Evolutionary conservation across 2,113 vertebrate genomes (phyloP).

Genomic region (Amia ocellicauda): DNA sequence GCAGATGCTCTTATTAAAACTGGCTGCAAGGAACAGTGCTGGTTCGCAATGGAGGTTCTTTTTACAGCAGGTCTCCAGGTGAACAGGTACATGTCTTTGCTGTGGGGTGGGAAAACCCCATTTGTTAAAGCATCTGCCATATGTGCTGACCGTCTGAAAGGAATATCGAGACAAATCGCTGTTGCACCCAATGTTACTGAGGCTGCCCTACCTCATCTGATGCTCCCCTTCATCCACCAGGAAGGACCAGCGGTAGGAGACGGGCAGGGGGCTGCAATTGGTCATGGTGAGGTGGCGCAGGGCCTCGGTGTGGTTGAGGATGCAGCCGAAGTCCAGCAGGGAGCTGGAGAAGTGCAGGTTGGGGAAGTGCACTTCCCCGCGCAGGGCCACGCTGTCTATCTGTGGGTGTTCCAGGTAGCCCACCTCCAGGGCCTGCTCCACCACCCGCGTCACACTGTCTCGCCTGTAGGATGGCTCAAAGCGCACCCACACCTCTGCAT

Average conservation of each 20-base stretch:
- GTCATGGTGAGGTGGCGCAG: constrained; percentile 58
- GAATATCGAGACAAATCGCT: too few relatives aligned
- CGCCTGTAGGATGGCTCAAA: constrained; percentile 68
- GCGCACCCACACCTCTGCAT: constrained; percentile 62
- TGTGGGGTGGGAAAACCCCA: too few relatives aligned
- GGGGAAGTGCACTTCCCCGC: constrained; percentile 73
- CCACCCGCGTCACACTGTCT: constrained; percentile 48
- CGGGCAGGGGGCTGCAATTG: constrained; percentile 71
- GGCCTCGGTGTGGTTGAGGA: constrained; percentile 67
- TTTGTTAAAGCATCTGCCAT: too few relatives aligned
- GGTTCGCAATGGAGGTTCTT: too few relatives aligned
- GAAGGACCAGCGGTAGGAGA: constrained; percentile 78
- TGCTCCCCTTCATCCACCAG: constrained; percentile 26
- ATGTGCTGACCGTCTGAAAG: too few relatives aligned
- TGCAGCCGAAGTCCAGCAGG: constrained; percentile 77
- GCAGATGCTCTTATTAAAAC: too few relatives aligned
- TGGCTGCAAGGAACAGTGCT: too few relatives aligned
- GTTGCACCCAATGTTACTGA: constrained; percentile 15
- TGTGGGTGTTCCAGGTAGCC: constrained; percentile 69
- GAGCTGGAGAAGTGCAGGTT: constrained; percentile 70
- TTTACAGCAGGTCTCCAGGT: too few relatives aligned
- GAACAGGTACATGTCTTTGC: too few relatives aligned
- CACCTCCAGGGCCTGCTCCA: constrained; percentile 65
- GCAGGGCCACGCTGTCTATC: constrained; percentile 57
- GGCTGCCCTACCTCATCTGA: constrained; percentile 59